Conservation (phyloP, 2,797 vertebrate genomes). For the Agapornis canus region DNA sequence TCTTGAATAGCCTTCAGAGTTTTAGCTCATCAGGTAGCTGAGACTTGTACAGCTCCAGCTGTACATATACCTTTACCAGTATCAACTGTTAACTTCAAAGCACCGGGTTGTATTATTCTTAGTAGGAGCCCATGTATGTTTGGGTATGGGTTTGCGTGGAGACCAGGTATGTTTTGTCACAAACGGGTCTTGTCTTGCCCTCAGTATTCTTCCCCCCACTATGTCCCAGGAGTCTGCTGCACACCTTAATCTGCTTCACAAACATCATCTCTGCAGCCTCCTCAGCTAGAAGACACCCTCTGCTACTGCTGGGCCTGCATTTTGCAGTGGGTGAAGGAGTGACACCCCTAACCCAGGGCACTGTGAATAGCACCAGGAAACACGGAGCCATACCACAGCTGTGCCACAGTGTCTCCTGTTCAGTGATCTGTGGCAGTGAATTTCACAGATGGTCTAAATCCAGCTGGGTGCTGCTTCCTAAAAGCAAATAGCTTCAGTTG, state of each 20-base stretch:
- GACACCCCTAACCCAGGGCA: too few relatives aligned
- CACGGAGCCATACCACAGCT: background rate
- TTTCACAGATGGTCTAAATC: background rate
- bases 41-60: background rate
- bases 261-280: background rate
- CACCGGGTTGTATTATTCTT: background rate
- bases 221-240: rapidly evolving
- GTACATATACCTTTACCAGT: background rate
- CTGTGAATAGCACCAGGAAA: background rate
- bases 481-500: background rate
- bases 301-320: background rate
- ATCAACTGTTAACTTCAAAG: background rate
- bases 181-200: background rate
- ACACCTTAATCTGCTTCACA: background rate
- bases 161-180: background rate
- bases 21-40: background rate
- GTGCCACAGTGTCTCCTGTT: background rate
- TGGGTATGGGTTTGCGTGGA: background rate
- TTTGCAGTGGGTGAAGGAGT: background rate
- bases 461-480: background rate
- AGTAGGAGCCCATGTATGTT: rapidly evolving
- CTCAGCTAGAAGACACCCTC: background rate
- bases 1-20: background rate
- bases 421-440: background rate
- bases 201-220: rapidly evolving